These are phyloP conservation scores for Rosalia funebris DNA, from an alignment of 2,888 invertebrate species.

Conservation along the genomic window DNA sequence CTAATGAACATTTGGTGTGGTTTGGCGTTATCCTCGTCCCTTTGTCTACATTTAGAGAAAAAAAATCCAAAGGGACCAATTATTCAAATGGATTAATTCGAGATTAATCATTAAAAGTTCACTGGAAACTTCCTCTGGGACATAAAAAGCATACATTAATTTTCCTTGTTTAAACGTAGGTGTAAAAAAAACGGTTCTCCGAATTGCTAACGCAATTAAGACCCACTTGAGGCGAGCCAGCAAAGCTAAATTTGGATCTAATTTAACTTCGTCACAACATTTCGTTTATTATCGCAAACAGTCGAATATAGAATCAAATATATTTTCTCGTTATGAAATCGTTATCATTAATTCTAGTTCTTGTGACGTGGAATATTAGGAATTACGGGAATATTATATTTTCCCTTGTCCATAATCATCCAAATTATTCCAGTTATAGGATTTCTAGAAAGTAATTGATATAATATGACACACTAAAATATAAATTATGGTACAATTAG, in stretches of 20 bases:
- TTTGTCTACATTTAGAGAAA: no score
- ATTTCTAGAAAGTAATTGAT: background rate
- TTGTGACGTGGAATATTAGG: background rate
- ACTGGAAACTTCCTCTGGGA: background rate
- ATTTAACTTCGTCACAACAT: background rate
- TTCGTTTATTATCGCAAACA: background rate
- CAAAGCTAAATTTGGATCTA: background rate
- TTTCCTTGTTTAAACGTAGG: slow-evolving; percentile 8
- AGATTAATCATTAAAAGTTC: background rate
- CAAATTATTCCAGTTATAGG: background rate
- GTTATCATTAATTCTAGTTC: background rate
- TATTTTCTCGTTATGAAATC: background rate
- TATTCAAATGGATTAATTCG: background rate
- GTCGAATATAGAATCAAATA: background rate
- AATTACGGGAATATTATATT: background rate
- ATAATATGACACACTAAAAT: no score
- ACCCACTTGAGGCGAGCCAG: slow-evolving; percentile 3
- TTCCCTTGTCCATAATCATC: background rate
- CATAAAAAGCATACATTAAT: slow-evolving; percentile 8
- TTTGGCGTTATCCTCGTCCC: background rate
- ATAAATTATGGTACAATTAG: background rate
- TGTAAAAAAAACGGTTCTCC: slow-evolving; percentile 6
- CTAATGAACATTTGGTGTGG: background rate
- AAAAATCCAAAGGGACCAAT: background rate
- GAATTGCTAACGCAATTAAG: slow-evolving; percentile 14